A percentile compares a stretch with the other conserved stretches of the same genome.
phyloP scores from a whole-genome alignment of 2,113 vertebrate species.

The Rhadina sibilatrix region DNA sequence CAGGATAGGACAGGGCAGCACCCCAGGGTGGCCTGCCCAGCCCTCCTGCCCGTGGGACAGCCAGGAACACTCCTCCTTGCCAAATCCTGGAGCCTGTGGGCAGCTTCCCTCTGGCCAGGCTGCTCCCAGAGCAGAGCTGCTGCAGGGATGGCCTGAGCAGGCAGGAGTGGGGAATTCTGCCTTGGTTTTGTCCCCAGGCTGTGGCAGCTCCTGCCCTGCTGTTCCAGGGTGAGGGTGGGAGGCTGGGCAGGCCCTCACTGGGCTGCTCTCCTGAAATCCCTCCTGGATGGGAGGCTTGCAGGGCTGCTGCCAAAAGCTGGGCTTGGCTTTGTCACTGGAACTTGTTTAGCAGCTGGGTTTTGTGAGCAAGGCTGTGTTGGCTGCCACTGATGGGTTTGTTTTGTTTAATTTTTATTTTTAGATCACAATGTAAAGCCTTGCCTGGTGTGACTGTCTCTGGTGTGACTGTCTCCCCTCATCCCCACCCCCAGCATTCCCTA shows the following conservation, averaged over 20 bases:
- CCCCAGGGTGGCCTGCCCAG: neutral
- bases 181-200: too few relatives aligned
- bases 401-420: neutral
- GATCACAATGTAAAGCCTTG: neutral
- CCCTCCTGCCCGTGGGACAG: neutral
- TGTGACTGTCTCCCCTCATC: neutral
- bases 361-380: neutral
- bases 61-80: neutral
- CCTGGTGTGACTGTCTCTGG: neutral
- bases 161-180: neutral
- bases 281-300: neutral
- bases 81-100: neutral
- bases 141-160: neutral
- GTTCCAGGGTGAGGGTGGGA: accelerated
- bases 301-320: neutral
- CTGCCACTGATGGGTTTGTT: neutral
- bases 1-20: neutral
- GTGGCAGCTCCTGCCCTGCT: neutral
- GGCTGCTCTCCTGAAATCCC: neutral
- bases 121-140: neutral
- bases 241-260: neutral
- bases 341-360: neutral
- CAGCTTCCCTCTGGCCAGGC: neutral
- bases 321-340: neutral
- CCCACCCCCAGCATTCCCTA: neutral